These are phyloP conservation scores for Decapterus maruadsi DNA, from an alignment of 2,797 vertebrate genomes.

Conservation along the genomic window DNA sequence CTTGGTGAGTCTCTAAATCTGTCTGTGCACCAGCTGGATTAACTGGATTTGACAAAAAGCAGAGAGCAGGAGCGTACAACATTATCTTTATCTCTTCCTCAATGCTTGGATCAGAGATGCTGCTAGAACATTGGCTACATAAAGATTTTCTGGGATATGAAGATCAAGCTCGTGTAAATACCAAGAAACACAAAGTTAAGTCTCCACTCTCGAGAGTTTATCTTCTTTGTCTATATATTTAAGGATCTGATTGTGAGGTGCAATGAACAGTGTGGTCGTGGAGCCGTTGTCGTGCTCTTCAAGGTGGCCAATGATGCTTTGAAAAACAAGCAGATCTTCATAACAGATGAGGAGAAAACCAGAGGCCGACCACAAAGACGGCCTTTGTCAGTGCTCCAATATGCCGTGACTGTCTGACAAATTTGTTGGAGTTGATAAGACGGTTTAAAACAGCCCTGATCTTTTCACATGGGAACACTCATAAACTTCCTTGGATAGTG, in stretches of 20 bases:
- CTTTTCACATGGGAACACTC: slow-evolving; percentile 69
- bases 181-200: background rate
- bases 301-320: slow-evolving; percentile 79
- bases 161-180: slow-evolving; percentile 14
- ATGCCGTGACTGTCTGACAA: slow-evolving; percentile 87
- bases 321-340: slow-evolving; percentile 79
- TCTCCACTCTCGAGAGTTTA: slow-evolving; percentile 10
- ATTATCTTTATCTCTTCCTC: slow-evolving; percentile 23
- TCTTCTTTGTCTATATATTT: slow-evolving; percentile 32
- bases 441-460: slow-evolving; percentile 74
- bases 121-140: background rate
- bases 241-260: slow-evolving; percentile 61
- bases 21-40: slow-evolving; percentile 60
- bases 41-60: slow-evolving; percentile 70
- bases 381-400: slow-evolving; percentile 83
- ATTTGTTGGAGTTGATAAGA: slow-evolving; percentile 83
- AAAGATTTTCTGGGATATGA: slow-evolving; percentile 25
- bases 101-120: slow-evolving; percentile 11
- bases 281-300: slow-evolving; percentile 61
- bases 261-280: slow-evolving; percentile 55
- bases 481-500: slow-evolving; percentile 74
- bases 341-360: slow-evolving; percentile 68
- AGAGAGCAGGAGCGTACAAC: slow-evolving; percentile 20
- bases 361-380: slow-evolving; percentile 77
- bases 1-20: slow-evolving; percentile 39